Evolutionary conservation across 2,888 invertebrate genomes (phyloP), one percentile per base, ranked within the genome.

Genomic region (Fabriciana adippe): DNA sequence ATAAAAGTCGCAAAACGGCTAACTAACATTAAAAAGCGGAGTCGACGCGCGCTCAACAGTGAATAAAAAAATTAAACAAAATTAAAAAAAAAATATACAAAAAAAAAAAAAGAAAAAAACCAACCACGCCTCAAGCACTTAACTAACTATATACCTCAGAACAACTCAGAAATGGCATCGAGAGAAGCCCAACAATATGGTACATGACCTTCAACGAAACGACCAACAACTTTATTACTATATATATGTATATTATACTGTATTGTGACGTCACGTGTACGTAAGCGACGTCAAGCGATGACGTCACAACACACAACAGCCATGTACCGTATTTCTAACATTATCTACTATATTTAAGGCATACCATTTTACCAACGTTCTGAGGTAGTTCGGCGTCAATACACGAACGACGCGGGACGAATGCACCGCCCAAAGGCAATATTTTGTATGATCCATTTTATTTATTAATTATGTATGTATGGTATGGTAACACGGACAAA

Each of bases 91-190:
- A 76, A 76, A 79, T 76, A 79, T 75, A 73, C 80, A 82, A 82
- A 82, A 41, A 76, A 79, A 76, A 79, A 75, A 73, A 81, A n/a
- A n/a, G n/a, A 82, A 82, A 82, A 21, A 21, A 21, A 21, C 21
- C 83, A 81, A 82, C 63, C 78, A 82, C 79, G 76, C 82, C 70
- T 68, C 73, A 70, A 80, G 83, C 79, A 72, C 75, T 73, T 76
- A 74, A 70, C 73, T 74, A 74, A 70, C 70, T 67, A 72, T 64
- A 69, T 55, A 66, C 62, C 62, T 50, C 50, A 59, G 66, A 66
- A 31, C 59, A 63, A 47, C 15, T 55, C 31, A 55, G 56, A 66
- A n/a, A 47, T 55, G 31, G 31, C 66, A 55, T 61, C 61, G 51
- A 61, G 48, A n/a, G 48, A 48, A 51, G 50, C 50, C 61, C 50